phyloP scores from a whole-genome alignment of 1,140 invertebrate species.

The Kradibia gibbosae region DNA sequence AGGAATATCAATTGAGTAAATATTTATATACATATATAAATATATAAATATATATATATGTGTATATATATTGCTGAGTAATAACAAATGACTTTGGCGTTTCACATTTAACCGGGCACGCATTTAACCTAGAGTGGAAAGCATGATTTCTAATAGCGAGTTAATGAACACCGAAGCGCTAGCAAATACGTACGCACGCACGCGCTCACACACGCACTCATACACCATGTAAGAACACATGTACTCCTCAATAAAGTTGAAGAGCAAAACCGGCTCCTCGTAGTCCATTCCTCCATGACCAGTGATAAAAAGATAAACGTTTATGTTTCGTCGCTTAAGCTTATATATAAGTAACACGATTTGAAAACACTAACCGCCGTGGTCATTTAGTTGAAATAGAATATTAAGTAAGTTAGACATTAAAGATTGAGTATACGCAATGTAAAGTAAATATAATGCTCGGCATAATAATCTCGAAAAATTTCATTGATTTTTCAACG shows the following conservation, averaged over 20 bases:
- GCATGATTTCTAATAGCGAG: slow-evolving; percentile 28
- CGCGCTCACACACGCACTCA: too few relatives aligned
- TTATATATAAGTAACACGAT: slow-evolving; percentile 8
- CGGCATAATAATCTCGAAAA: too few relatives aligned
- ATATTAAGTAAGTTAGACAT: background rate
- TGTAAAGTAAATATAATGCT: too few relatives aligned
- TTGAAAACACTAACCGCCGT: background rate
- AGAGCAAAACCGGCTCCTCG: slow-evolving; percentile 16
- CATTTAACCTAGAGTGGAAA: background rate
- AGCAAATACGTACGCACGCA: background rate
- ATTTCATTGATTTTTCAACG: too few relatives aligned
- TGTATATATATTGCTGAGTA: background rate
- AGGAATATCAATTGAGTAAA: background rate
- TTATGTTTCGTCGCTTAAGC: background rate
- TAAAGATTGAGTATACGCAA: background rate
- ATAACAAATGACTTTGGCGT: slow-evolving; percentile 29
- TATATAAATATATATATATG: too few relatives aligned
- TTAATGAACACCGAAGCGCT: background rate
- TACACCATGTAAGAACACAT: too few relatives aligned
- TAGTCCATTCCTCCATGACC: background rate
- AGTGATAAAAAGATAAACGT: background rate
- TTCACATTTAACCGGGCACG: background rate
- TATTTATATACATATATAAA: too few relatives aligned
- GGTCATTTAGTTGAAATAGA: background rate
- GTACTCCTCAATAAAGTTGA: slow-evolving; percentile 28